Evolutionary conservation across 2,113 vertebrate species (phyloP).

Genomic region (Engraulis encrasicolus): DNA sequence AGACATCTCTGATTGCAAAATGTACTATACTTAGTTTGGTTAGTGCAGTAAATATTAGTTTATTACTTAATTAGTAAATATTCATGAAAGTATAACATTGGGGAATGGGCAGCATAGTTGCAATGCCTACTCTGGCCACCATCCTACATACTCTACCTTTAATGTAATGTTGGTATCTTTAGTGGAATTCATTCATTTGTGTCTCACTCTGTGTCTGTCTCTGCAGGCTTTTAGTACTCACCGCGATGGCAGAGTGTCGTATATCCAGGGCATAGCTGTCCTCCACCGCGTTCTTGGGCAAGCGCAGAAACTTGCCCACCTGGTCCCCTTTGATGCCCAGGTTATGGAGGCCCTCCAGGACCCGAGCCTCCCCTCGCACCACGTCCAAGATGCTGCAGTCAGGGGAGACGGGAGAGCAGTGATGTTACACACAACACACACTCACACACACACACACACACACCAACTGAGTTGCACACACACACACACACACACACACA

Average conservation of each 20-base stretch:
- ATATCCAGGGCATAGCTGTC: constrained; percentile 87
- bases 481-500: too few species aligned
- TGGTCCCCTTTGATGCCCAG: constrained; percentile 83
- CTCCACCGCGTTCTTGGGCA: constrained; percentile 75
- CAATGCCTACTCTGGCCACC: too few species aligned
- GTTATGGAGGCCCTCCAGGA: constrained; percentile 87
- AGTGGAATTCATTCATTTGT: neutral
- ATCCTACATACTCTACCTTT: too few species aligned
- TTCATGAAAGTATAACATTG: too few species aligned
- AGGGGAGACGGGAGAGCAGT: constrained; percentile 1
- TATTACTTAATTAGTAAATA: too few species aligned
- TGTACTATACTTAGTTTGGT: too few species aligned
- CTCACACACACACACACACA: too few species aligned
- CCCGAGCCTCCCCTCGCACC: constrained; percentile 85
- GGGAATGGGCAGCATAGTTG: too few species aligned
- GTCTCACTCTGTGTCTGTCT: neutral
- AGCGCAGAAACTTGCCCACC: constrained; percentile 80
- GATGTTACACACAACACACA: neutral
- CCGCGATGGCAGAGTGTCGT: constrained; percentile 86
- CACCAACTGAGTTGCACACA: neutral
- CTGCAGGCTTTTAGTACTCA: constrained; percentile 69
- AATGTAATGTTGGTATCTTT: neutral
- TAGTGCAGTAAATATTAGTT: too few species aligned
- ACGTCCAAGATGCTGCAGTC: constrained; percentile 78
- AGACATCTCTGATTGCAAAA: too few species aligned